Base-by-base conservation (phyloP, 2,888 invertebrate species). In the Eudemis profundana region DNA sequence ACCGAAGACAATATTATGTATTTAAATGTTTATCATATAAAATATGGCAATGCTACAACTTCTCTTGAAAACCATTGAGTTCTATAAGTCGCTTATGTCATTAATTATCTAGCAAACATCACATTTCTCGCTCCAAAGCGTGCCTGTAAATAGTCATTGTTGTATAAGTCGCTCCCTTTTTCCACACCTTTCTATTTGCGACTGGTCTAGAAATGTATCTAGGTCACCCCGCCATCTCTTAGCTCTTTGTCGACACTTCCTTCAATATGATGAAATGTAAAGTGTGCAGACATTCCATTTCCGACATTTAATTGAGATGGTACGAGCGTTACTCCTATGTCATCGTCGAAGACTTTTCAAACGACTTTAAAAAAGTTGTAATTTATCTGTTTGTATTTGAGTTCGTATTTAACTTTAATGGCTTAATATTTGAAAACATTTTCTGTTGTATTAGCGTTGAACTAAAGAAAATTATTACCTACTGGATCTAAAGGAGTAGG, bases 201-300 rank as follows among this genome's bases (percentile, higher is more conserved):
- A 12, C 33, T 49, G 36, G 42, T 42, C 42, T 57, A 64, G 23
- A 54, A 54, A 61, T 61, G 44, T 47, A 57, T 61, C 42, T 50
- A 57, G 57, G 63, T 50, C 50, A 33, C 42, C 44, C 21, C 23
- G 21, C n/a, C 40, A 21, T 49, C 29, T 23, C 12, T 47, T 38
- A 40, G 21, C 19, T 53, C 21, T 46, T 57, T 36, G 21, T 57
- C 46, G 15, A 21, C 46, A 46, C 46, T 36, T 46, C 46, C 46
- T 57, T 44, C 33, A 46, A 46, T 29, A 14, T 15, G 57, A 44
- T 29, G 44, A 14, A 57, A 42, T 42, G 54, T 29, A 42, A 42
- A 54, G n/a, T 56, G 54, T 17, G 19, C 27, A 42, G 15, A 5
- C 21, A 21, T 54, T 27, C 29, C 15, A 56, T 56, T 56, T 56